These are phyloP conservation scores for Thalassophryne amazonica DNA, from an alignment of 2,797 vertebrate species.

Conservation along the genomic window DNA sequence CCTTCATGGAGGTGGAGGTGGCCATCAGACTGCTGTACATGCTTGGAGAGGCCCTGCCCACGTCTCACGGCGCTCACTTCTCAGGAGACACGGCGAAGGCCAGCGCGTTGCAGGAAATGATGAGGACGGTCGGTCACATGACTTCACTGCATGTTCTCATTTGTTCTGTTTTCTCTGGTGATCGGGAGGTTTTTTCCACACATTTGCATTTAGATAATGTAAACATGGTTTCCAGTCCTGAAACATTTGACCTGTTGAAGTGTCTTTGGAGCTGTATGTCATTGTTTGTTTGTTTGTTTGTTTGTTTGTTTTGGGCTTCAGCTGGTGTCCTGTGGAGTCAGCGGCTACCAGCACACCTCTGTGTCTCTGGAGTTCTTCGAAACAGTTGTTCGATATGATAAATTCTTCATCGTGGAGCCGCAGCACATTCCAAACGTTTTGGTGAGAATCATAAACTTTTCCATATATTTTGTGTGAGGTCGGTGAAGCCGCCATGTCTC, in stretches of 20 bases:
- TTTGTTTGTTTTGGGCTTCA: conserved; percentile 45
- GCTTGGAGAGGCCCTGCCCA: conserved; percentile 95
- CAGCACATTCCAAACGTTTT: conserved; percentile 93
- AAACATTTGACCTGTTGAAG: too few relatives aligned
- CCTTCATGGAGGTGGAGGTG: conserved; percentile 97
- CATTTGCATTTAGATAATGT: too few relatives aligned
- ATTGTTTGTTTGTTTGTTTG: too few relatives aligned
- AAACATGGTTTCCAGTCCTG: too few relatives aligned
- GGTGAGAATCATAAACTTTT: conserved; percentile 82
- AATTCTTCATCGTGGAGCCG: conserved; percentile 95
- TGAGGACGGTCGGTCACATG: conserved; percentile 85
- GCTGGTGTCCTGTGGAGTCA: conserved; percentile 92
- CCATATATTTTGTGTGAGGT: neutral
- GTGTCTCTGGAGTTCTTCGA: conserved; percentile 97
- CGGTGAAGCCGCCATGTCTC: too few relatives aligned
- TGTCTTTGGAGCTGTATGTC: too few relatives aligned
- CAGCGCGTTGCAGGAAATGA: conserved; percentile 94
- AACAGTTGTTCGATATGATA: conserved; percentile 94
- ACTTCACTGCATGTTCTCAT: neutral
- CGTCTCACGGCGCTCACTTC: conserved; percentile 94
- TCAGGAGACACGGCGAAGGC: conserved; percentile 91
- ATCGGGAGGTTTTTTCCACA: neutral
- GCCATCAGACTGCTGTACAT: conserved; percentile 93
- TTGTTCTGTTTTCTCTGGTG: neutral
- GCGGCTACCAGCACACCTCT: conserved; percentile 91